phyloP scores from a whole-genome alignment of 2,888 invertebrate genomes.

The Drosophila basisetae region DNA sequence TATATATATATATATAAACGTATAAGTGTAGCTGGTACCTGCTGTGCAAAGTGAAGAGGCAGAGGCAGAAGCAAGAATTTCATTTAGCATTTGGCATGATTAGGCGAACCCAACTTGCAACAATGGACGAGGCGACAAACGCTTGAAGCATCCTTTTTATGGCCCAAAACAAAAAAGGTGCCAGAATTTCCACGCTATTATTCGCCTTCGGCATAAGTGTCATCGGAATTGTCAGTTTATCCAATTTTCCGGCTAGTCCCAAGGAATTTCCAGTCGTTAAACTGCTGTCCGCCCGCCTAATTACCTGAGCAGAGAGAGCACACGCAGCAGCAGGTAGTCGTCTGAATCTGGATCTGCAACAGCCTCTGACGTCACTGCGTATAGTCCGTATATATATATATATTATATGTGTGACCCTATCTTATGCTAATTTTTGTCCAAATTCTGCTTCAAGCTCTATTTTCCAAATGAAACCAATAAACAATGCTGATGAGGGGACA shows the following conservation, averaged over 20 bases:
- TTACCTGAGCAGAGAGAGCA: slow-evolving; percentile 35
- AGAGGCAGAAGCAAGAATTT: slow-evolving; percentile 7
- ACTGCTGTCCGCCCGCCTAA: slow-evolving; percentile 27
- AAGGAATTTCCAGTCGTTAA: slow-evolving; percentile 52
- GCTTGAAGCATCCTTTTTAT: slow-evolving; percentile 52
- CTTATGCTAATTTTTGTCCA: slow-evolving; percentile 68
- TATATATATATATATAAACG: background rate
- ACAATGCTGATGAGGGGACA: slow-evolving; percentile 36
- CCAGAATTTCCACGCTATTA: slow-evolving; percentile 38
- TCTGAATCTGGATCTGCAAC: slow-evolving; percentile 15
- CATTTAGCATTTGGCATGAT: slow-evolving; percentile 49
- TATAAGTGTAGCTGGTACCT: background rate
- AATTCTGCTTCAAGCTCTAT: slow-evolving; percentile 50
- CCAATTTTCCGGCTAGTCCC: slow-evolving; percentile 21
- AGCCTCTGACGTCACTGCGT: slow-evolving; percentile 57
- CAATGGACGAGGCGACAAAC: slow-evolving; percentile 28
- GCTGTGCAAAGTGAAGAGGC: background rate
- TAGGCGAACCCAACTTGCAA: slow-evolving; percentile 30
- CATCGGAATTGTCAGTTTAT: background rate
- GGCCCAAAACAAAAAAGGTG: slow-evolving; percentile 42
- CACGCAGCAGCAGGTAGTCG: slow-evolving; percentile 27
- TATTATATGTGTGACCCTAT: slow-evolving; percentile 50
- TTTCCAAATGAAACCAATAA: slow-evolving; percentile 61
- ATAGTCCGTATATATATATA: background rate
- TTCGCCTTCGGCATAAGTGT: background rate